phyloP scores from a whole-genome alignment of 2,888 invertebrate species.

The Julus scandinavius region DNA sequence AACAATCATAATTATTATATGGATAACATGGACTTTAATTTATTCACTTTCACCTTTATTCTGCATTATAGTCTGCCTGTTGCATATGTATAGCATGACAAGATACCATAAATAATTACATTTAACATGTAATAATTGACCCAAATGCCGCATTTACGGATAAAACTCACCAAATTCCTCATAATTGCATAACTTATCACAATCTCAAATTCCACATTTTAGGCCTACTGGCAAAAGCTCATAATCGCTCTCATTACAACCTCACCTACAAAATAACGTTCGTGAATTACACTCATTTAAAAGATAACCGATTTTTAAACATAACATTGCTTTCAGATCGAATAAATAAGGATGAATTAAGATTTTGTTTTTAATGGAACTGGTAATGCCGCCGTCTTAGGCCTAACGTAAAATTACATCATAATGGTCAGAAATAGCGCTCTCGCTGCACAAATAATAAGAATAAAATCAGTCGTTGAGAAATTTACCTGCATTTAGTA shows the following conservation, averaged over 20 bases:
- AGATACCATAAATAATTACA: no score
- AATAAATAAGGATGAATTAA: neutral
- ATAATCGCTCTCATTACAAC: neutral
- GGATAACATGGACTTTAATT: no score
- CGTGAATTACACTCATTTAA: neutral
- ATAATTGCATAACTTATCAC: no score
- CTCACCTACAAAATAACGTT: neutral
- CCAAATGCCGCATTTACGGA: no score
- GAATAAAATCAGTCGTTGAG: neutral
- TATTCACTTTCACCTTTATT: no score
- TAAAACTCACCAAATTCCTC: no score
- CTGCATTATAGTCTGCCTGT: no score
- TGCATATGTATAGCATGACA: no score
- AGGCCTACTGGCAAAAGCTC: neutral
- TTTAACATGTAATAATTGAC: no score
- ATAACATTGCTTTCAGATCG: neutral
- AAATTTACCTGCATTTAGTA: slow-evolving; percentile 1
- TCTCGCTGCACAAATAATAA: neutral
- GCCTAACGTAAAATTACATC: neutral
- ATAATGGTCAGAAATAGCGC: neutral
- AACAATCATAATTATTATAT: no score
- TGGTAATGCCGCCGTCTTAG: neutral
- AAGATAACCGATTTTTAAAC: neutral
- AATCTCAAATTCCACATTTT: neutral
- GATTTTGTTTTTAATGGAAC: neutral